Evolutionary conservation across 1,140 invertebrate genomes (phyloP), one percentile per base, ranked within the genome.

Genomic region (Hyles vespertilio): DNA sequence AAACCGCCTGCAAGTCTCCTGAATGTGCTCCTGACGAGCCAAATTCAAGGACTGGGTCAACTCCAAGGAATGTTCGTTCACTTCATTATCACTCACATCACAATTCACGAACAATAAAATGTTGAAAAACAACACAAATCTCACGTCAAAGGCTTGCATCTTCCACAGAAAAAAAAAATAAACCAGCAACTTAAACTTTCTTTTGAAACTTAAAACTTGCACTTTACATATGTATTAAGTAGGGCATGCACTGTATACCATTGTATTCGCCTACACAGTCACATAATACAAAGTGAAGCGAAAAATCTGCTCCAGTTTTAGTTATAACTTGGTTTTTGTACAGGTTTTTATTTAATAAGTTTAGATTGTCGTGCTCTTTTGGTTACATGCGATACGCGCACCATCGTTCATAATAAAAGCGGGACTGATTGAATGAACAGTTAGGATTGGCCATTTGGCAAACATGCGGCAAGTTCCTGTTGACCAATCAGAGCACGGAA

Each of bases 11-110:
- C 94, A 95, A 61, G 91, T 92, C 56, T 91, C 90, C 67, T 93
- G 92, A 56, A 95, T 83, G 11, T 91, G 86, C 77, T 95, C 94
- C 77, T 94, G 94, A 3, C 94, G 90, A 40, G 90, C 88, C 52
- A 93, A 86, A 69, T 92, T 92, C 67, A 91, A 86, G 7, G 91
- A 91, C 72, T 92, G 91, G 63, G 91, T 92, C 66, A 92, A 77
- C 68, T 92, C 90, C 67, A 92, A 79, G 8, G 90, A 90, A 63
- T 91, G 91, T 49, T 88, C 79, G 55, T 77, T 74, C 2, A 75
- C 64, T 48, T 77, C 70, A 61, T 84, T 81, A 59, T 78, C 69
- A 58, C 56, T 63, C 48, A 69, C 62, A 52, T 70, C 67, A 57
- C 79, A 75, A 67, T 63, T 72, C 7, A 81, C 84, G 56, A 59